Conservation (phyloP, 2,797 vertebrate species). For the Rhadinocentrus ornatus region DNA sequence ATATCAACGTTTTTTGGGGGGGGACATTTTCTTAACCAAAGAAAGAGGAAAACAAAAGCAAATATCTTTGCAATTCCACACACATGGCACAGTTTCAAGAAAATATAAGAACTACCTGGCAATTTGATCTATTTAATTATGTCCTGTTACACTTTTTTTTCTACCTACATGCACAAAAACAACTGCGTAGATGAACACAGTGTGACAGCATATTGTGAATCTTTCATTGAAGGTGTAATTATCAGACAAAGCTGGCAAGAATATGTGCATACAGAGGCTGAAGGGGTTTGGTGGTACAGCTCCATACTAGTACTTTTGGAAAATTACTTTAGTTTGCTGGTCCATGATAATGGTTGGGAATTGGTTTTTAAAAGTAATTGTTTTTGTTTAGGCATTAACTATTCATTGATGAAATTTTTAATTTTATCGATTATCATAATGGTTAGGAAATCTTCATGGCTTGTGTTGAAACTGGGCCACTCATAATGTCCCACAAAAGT, state of each 20-base stretch:
- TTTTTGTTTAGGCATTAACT: not conserved
- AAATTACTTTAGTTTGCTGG: not conserved
- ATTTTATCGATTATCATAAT: not conserved
- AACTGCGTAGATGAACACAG: not conserved
- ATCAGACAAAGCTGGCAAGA: not conserved
- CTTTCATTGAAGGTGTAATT: not conserved
- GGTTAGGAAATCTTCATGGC: too few relatives aligned
- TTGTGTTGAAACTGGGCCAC: too few relatives aligned
- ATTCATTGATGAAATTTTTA: too few relatives aligned
- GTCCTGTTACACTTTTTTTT: not conserved
- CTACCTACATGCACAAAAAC: not conserved
- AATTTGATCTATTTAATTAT: not conserved
- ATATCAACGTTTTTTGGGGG: too few relatives aligned
- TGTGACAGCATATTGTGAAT: not conserved
- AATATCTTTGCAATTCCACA: not conserved
- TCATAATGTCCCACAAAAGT: not conserved
- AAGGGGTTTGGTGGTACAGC: not conserved
- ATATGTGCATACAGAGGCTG: not conserved
- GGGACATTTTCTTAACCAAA: not conserved
- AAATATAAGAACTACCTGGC: too few relatives aligned
- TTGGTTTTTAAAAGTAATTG: not conserved
- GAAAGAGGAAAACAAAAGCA: not conserved
- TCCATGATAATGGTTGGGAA: not conserved
- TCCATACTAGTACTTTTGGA: not conserved
- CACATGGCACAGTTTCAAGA: not conserved